phyloP scores from a whole-genome alignment of 2,797 vertebrate genomes.

The Paguma larvata region DNA sequence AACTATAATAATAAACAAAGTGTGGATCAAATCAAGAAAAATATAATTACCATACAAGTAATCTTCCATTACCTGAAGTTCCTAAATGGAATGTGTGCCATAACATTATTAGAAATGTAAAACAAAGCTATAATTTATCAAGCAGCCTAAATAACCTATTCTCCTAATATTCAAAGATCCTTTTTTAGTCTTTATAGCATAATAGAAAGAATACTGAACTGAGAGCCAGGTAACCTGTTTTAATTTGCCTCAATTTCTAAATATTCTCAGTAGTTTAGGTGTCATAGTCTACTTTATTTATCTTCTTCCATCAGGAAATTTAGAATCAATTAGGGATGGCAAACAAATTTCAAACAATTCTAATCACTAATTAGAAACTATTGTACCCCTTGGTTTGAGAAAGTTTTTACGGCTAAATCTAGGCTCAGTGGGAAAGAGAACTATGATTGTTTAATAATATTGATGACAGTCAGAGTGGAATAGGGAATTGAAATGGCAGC shows the following conservation, averaged over 20 bases:
- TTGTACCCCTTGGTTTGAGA: background rate
- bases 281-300: background rate
- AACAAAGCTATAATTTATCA: conserved; percentile 26
- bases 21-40: conserved; percentile 20
- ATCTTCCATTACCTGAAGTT: background rate
- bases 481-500: background rate
- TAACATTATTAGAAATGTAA: conserved; percentile 5
- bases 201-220: background rate
- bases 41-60: conserved; percentile 7
- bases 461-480: background rate
- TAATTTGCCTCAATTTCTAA: conserved; percentile 23
- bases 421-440: background rate
- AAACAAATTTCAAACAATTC: conserved; percentile 33
- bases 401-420: conserved; percentile 16
- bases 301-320: conserved; percentile 38
- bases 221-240: background rate
- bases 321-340: background rate
- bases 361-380: background rate
- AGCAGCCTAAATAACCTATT: background rate
- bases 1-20: conserved; percentile 8
- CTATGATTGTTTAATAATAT: background rate
- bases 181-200: background rate
- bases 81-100: background rate
- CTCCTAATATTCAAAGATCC: background rate
- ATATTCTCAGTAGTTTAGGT: background rate